Evolutionary conservation across 1,140 invertebrate genomes (phyloP).

Genomic region (Epicauta chinensis): DNA sequence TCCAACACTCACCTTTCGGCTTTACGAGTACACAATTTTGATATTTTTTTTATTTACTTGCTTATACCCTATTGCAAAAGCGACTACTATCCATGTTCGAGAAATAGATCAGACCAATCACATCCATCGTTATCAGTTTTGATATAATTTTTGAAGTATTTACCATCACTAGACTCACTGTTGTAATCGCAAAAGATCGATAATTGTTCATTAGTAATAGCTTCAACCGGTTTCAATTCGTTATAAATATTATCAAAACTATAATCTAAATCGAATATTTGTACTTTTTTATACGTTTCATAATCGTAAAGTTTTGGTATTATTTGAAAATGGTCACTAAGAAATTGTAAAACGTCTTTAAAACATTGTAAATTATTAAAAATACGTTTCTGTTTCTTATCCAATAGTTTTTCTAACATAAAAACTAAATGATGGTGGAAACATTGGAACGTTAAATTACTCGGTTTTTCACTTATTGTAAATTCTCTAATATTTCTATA

Average conservation of each 20-base stretch:
- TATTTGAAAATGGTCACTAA: constrained; percentile 52
- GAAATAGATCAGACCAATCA: constrained; percentile 31
- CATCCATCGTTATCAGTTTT: constrained; percentile 12
- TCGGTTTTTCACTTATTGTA: constrained; percentile 39
- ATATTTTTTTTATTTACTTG: no score
- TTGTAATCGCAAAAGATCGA: constrained; percentile 18
- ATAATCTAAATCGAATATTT: constrained; percentile 27
- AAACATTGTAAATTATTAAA: constrained; percentile 74
- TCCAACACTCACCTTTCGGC: no score
- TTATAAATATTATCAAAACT: constrained; percentile 22
- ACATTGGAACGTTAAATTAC: constrained; percentile 61
- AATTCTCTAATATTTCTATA: not conserved
- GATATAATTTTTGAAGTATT: constrained; percentile 31
- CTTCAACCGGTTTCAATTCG: constrained; percentile 22
- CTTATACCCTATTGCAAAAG: no score
- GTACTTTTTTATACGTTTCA: constrained; percentile 33
- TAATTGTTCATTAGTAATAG: constrained; percentile 1
- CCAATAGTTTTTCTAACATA: constrained; percentile 80
- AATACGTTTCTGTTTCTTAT: constrained; percentile 58
- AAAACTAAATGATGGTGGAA: constrained; percentile 93
- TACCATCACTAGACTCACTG: constrained; percentile 20
- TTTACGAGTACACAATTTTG: no score
- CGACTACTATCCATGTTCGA: constrained; percentile 11
- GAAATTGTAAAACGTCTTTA: constrained; percentile 63
- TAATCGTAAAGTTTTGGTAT: constrained; percentile 41